Evolutionary conservation across 1,140 invertebrate genomes (phyloP).

Genomic region (Dreissena polymorpha): DNA sequence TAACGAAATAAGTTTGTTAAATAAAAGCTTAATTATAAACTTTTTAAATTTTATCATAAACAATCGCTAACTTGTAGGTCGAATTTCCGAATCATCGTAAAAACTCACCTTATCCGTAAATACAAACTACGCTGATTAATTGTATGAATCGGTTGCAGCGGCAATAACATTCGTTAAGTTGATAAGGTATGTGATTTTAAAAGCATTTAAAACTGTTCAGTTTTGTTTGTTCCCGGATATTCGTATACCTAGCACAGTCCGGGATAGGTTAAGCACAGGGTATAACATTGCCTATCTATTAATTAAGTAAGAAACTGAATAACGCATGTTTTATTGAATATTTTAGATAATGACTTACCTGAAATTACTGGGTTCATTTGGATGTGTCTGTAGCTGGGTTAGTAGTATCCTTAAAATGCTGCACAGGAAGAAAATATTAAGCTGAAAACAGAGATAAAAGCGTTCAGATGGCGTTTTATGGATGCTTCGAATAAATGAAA

Average conservation of each 20-base stretch:
- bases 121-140: too few species aligned
- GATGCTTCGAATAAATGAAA: too few species aligned
- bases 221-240: neutral
- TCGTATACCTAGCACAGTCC: neutral
- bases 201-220: neutral
- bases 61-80: too few species aligned
- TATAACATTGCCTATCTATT: neutral
- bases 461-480: too few species aligned
- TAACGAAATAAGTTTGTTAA: too few species aligned
- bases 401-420: conserved; percentile 82
- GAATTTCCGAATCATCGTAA: too few species aligned
- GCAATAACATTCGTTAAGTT: neutral
- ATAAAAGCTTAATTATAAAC: too few species aligned
- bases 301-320: too few species aligned
- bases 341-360: conserved; percentile 74
- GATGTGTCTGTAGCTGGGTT: conserved; percentile 80
- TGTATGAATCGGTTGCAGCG: too few species aligned
- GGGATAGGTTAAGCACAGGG: neutral
- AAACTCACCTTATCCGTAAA: too few species aligned
- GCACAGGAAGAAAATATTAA: conserved; percentile 81
- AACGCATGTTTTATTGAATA: too few species aligned
- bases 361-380: conserved; percentile 82
- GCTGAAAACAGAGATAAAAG: conserved; percentile 50
- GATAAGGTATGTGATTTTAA: neutral
- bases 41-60: too few species aligned